A percentile compares a stretch with the other conserved stretches of the same genome.
Evolutionary conservation across 2,113 vertebrate species (phyloP).

Genomic region (Otus sunia): DNA sequence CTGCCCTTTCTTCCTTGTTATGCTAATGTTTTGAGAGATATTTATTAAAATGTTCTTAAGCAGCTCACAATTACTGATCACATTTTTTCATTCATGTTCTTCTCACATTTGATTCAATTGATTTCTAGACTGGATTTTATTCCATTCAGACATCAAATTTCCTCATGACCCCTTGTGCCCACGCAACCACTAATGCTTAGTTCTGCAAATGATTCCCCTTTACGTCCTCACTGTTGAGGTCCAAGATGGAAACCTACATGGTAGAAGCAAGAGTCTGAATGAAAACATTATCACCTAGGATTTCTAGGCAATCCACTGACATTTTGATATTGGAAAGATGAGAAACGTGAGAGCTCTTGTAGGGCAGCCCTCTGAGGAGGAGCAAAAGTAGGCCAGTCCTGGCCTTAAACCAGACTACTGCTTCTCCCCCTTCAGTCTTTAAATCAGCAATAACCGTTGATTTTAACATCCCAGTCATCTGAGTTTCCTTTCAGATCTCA

Average conservation of each 20-base stretch:
- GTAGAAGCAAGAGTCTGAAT: background rate
- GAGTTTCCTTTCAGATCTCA: background rate
- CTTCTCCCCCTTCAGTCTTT: background rate
- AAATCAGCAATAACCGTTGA: background rate
- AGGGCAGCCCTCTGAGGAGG: background rate
- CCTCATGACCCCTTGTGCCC: background rate
- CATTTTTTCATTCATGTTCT: background rate
- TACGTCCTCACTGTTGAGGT: background rate
- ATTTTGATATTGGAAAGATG: background rate
- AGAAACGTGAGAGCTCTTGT: background rate
- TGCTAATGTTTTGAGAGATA: background rate
- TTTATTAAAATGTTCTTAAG: background rate
- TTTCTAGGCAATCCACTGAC: background rate
- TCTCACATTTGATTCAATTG: background rate
- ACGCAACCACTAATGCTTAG: background rate
- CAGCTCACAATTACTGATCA: background rate
- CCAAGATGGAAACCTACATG: background rate
- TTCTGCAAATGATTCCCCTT: background rate
- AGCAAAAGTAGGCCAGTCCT: background rate
- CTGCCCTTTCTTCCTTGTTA: background rate
- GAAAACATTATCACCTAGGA: background rate
- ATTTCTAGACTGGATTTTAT: background rate
- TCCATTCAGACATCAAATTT: background rate
- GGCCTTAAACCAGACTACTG: background rate
- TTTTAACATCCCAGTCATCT: background rate